Conservation (phyloP, 2,888 invertebrate genomes). For the Aphodius sticticus region DNA sequence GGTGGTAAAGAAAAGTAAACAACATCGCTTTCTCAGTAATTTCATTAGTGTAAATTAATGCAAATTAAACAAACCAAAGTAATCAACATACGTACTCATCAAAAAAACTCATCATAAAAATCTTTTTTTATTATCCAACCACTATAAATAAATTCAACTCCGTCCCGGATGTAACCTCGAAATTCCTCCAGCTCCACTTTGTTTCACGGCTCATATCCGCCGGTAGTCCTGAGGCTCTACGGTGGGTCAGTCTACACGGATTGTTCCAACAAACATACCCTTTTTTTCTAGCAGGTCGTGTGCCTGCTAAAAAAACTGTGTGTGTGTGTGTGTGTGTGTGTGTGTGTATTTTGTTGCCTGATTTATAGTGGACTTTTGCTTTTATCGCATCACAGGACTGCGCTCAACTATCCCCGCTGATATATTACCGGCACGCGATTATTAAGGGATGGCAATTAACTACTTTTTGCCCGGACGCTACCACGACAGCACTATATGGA, state of each 20-base stretch:
- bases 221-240: neutral
- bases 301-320: neutral
- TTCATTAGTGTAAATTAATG: neutral
- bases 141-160: neutral
- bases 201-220: neutral
- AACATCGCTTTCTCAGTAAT: no score
- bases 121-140: neutral
- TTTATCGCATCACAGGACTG: neutral
- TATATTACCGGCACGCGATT: neutral
- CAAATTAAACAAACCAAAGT: neutral
- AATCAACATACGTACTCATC: neutral
- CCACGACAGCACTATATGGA: neutral
- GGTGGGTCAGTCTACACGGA: neutral
- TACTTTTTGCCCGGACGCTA: neutral
- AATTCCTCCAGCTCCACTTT: neutral
- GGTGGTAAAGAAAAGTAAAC: no score
- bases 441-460: constrained; percentile 4
- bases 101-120: neutral
- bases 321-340: constrained; percentile 4
- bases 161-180: neutral
- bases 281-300: neutral
- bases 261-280: neutral
- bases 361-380: neutral
- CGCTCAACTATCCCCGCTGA: neutral
- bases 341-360: constrained; percentile 4